A percentile compares a stretch with the other conserved stretches of the same genome.
phyloP scores from a whole-genome alignment of 2,888 invertebrate species.

The Pheosia gnoma region DNA sequence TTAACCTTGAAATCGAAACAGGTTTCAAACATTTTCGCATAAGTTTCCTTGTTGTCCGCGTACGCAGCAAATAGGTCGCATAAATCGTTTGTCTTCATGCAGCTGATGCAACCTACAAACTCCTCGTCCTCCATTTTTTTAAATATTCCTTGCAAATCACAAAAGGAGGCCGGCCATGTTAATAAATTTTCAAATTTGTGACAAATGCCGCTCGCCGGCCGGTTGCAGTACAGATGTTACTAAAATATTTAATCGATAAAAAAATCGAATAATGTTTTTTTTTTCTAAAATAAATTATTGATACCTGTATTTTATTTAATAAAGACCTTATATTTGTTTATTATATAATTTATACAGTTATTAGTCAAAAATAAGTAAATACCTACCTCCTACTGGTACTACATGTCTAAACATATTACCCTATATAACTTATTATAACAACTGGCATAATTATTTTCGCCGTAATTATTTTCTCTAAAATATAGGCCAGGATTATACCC shows the following conservation, averaged over 20 bases:
- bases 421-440: too few species aligned
- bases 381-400: too few species aligned
- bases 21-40: slow-evolving; percentile 75
- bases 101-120: slow-evolving; percentile 80
- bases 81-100: slow-evolving; percentile 76
- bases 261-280: not conserved
- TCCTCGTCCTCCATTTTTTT: slow-evolving; percentile 70
- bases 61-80: slow-evolving; percentile 79
- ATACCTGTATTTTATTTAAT: not conserved
- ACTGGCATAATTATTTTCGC: too few species aligned
- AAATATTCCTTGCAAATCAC: slow-evolving; percentile 34
- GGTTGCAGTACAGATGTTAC: not conserved
- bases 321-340: too few species aligned
- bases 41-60: slow-evolving; percentile 71
- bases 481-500: too few species aligned
- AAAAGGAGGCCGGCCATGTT: slow-evolving; percentile 48
- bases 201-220: slow-evolving; percentile 42
- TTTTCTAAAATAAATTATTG: not conserved
- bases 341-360: too few species aligned
- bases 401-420: too few species aligned
- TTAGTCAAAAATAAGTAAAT: too few species aligned
- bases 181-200: slow-evolving; percentile 32
- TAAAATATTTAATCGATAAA: not conserved
- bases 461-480: too few species aligned
- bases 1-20: slow-evolving; percentile 73